Conservation (phyloP, 2,797 vertebrate species). For the Chiroxiphia lanceolata region DNA sequence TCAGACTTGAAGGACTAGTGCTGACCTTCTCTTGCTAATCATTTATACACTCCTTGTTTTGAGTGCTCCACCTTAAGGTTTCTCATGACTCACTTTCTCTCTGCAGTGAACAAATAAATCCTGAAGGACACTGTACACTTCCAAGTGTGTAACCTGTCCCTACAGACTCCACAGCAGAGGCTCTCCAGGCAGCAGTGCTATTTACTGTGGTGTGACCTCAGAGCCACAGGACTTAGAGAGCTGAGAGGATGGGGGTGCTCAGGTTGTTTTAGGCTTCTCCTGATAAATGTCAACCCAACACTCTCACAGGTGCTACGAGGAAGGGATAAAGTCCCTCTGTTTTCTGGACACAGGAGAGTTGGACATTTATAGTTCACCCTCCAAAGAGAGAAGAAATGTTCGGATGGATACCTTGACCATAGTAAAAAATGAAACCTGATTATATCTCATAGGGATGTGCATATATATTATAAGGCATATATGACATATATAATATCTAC, state of each 20-base stretch:
- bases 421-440: not conserved
- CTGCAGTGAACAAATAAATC: constrained; percentile 38
- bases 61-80: constrained; percentile 71
- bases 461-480: not conserved
- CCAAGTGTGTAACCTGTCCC: not conserved
- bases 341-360: not conserved
- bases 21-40: constrained; percentile 69
- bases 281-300: not conserved
- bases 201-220: not conserved
- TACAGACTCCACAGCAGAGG: not conserved
- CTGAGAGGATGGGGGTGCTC: not conserved
- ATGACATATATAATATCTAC: not conserved
- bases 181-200: not conserved
- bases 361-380: not conserved
- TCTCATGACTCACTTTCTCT: constrained; percentile 74
- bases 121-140: constrained; percentile 6
- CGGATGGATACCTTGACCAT: not conserved
- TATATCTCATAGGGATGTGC: not conserved
- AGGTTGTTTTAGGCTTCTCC: not conserved
- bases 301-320: not conserved
- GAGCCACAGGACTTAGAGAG: not conserved
- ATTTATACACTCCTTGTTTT: constrained; percentile 71
- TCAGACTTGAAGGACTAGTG: constrained; percentile 64
- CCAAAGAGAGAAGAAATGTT: not conserved
- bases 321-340: not conserved